Conservation (phyloP, 1,140 invertebrate species). For the Spodoptera litura region DNA sequence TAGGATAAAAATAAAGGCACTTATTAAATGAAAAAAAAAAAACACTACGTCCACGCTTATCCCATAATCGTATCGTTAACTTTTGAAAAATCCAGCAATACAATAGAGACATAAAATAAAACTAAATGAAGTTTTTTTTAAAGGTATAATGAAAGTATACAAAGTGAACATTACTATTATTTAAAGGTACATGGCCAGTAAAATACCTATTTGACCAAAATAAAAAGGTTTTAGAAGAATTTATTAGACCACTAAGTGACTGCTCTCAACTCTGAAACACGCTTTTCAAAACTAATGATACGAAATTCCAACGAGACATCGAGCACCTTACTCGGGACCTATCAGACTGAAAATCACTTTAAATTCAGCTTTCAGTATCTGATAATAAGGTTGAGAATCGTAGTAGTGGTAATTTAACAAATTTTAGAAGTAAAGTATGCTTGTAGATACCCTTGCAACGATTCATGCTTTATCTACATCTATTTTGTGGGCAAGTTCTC, state of each 20-base stretch:
- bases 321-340: slow-evolving; percentile 19
- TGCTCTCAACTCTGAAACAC: slow-evolving; percentile 24
- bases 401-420: not conserved
- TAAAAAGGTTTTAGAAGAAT: slow-evolving; percentile 8
- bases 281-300: slow-evolving; percentile 47
- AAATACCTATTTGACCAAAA: slow-evolving; percentile 3
- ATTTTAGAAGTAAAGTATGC: slow-evolving; percentile 40
- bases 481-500: slow-evolving; percentile 41
- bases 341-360: not conserved
- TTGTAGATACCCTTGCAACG: slow-evolving; percentile 49
- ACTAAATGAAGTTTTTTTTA: not conserved
- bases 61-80: not conserved
- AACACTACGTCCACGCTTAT: too few species aligned
- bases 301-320: slow-evolving; percentile 31
- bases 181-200: slow-evolving; percentile 17
- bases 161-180: not conserved
- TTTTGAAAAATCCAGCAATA: not conserved
- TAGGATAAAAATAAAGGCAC: too few species aligned
- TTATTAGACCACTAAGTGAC: slow-evolving; percentile 31
- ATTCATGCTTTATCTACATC: slow-evolving; percentile 66
- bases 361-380: not conserved
- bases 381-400: not conserved
- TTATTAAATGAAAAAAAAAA: too few species aligned
- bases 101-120: slow-evolving; percentile 2
- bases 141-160: slow-evolving; percentile 13